phyloP scores from a whole-genome alignment of 2,888 invertebrate species.

The Amblyjoppa fuscipennis region DNA sequence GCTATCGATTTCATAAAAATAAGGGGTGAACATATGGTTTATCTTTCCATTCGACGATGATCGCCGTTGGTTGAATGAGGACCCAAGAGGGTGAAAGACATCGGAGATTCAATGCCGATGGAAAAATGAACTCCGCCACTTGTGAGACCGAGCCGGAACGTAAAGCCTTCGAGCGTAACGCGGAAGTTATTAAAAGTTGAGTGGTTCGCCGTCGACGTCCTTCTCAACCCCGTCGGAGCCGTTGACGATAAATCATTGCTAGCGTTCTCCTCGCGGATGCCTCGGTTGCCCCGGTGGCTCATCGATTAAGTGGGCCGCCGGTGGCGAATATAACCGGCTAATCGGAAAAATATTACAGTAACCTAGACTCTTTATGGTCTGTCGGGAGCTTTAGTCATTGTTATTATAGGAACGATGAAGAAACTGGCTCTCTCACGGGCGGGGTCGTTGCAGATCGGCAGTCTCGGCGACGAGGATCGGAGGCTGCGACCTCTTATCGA shows the following conservation, averaged over 20 bases:
- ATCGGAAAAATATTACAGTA: slow-evolving; percentile 69
- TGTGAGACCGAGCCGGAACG: slow-evolving; percentile 47
- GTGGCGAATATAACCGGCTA: slow-evolving; percentile 60
- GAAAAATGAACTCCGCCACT: slow-evolving; percentile 57
- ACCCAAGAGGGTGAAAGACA: slow-evolving; percentile 46
- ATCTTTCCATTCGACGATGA: slow-evolving; percentile 52
- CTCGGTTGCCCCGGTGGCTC: slow-evolving; percentile 15
- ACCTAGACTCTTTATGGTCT: slow-evolving; percentile 56
- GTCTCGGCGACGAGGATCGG: slow-evolving; percentile 7
- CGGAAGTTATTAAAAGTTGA: slow-evolving; percentile 69
- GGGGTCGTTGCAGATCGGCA: neutral
- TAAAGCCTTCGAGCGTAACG: slow-evolving; percentile 60
- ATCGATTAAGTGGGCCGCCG: slow-evolving; percentile 22
- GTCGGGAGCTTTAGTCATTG: slow-evolving; percentile 55
- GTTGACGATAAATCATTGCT: slow-evolving; percentile 53
- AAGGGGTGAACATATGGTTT: slow-evolving; percentile 19
- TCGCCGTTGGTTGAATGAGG: slow-evolving; percentile 34
- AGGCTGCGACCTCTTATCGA: slow-evolving; percentile 20
- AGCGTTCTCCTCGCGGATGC: slow-evolving; percentile 22
- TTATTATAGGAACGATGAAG: slow-evolving; percentile 54
- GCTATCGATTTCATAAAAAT: neutral
- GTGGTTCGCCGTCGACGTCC: slow-evolving; percentile 57
- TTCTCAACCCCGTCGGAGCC: slow-evolving; percentile 31
- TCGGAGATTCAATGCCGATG: slow-evolving; percentile 44
- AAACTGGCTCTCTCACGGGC: neutral